Evolutionary conservation across 2,113 vertebrate species (phyloP).

Genomic region (Gila orcuttii): DNA sequence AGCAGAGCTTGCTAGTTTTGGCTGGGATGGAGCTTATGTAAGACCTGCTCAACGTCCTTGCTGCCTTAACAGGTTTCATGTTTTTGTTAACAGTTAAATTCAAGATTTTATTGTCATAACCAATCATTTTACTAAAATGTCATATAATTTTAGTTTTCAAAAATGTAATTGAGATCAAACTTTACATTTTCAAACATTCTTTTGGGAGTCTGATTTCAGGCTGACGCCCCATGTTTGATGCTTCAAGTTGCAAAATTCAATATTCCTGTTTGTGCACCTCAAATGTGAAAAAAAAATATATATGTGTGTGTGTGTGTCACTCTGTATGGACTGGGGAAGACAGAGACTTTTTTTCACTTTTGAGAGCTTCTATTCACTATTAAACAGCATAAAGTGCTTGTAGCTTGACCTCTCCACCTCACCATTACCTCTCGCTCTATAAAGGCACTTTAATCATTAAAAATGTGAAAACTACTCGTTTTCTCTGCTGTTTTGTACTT

Average conservation of each 20-base stretch:
- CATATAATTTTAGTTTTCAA: not conserved
- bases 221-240: not conserved
- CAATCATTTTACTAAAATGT: not conserved
- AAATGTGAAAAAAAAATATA: not conserved
- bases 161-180: not conserved
- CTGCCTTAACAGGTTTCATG: not conserved
- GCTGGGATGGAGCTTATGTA: conserved; percentile 3
- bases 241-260: not conserved
- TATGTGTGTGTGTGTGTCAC: no score
- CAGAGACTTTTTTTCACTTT: not conserved
- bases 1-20: conserved; percentile 2
- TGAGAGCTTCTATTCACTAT: not conserved
- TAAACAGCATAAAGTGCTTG: not conserved
- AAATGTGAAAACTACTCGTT: not conserved
- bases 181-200: not conserved
- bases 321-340: no score
- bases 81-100: not conserved
- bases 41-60: conserved; percentile 1
- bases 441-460: conserved; percentile 10
- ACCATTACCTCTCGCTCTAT: not conserved
- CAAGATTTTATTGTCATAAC: not conserved
- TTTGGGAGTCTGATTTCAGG: not conserved
- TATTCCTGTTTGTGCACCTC: not conserved
- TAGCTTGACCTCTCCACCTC: not conserved
- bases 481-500: not conserved